Evolutionary conservation across 2,113 vertebrate species (phyloP).

Genomic region (Sinocyclocheilus grahami): DNA sequence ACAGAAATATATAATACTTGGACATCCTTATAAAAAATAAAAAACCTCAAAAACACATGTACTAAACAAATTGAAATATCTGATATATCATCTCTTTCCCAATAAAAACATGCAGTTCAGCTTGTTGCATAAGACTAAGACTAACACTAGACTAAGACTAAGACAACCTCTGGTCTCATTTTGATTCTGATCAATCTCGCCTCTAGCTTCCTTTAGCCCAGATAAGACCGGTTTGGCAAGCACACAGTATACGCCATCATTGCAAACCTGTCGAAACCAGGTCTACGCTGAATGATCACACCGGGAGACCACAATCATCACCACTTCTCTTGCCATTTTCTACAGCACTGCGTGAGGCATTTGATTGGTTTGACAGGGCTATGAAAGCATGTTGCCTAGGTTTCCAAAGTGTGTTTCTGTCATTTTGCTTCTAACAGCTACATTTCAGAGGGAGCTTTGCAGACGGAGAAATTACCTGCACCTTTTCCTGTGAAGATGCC

Average conservation of each 20-base stretch:
- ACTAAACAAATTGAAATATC: not conserved
- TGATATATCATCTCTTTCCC: no score
- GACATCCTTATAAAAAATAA: no score
- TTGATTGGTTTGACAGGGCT: constrained; percentile 38
- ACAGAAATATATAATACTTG: not conserved
- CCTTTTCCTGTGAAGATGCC: not conserved
- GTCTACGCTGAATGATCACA: constrained; percentile 22
- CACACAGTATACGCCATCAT: constrained; percentile 7
- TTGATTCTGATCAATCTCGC: constrained; percentile 1
- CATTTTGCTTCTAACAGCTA: not conserved
- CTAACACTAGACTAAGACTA: not conserved
- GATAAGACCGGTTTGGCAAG: not conserved
- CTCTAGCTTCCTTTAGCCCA: constrained; percentile 1
- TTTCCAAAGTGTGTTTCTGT: constrained; percentile 22
- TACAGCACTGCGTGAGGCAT: constrained; percentile 5
- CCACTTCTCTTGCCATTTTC: constrained; percentile 18
- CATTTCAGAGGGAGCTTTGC: constrained; percentile 11
- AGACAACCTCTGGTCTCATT: not conserved
- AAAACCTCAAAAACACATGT: no score
- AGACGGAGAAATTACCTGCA: not conserved
- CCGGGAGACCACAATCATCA: constrained; percentile 39
- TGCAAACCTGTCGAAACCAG: constrained; percentile 12
- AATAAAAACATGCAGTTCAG: not conserved
- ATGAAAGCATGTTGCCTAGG: constrained; percentile 33
- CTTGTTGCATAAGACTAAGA: not conserved